Base-by-base conservation (phyloP, 2,797 vertebrate species). In the Crax fasciolata region DNA sequence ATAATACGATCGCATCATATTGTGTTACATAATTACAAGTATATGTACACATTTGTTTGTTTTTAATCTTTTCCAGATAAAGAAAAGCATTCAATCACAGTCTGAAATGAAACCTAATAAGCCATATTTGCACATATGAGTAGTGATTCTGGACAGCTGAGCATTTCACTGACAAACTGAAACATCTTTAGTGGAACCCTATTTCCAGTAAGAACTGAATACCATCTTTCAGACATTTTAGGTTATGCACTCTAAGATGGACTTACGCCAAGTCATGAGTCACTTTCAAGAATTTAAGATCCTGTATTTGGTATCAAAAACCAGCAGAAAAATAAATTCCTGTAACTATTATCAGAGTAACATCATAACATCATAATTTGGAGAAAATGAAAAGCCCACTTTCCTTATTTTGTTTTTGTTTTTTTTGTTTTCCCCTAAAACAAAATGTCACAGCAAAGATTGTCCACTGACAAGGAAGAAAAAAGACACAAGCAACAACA, bases 201-300 rank as follows among this genome's bases (percentile, higher is more conserved):
- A 20, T 82, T 96, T 90, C 77, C 85, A 88, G 68, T 59, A 93
- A 88, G 44, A 84, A 84, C 59, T 71, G 67, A 96, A 91, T 71
- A 86, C 67, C 38, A 82, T 74, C 85, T 84, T 94, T 95, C 87
- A 76, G 46, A 81, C 62, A 81, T 71, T 92, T 94, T 76, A 80
- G 68, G 67, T 92, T 94, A 90, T 7, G 9, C 23, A 73, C 30
- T 85, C 84, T 55, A 38, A 84, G 85, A 93, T 38, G 63, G 83
- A 54, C 32, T 76, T 43, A 24, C 2, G 66, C 89, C 93, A 96
- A 95, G 85, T 41, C 62, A 75, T 66, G 84, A 91, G 44, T 91
- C 79, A 86, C 20, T 81, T 87, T 9, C 72, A 51, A 81, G 83
- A 91, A 87, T 73, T 65, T 57, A 85, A 87, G 55, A 83, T 66